Base-by-base conservation (phyloP, 2,797 vertebrate genomes). In the Ceryle rudis region DNA sequence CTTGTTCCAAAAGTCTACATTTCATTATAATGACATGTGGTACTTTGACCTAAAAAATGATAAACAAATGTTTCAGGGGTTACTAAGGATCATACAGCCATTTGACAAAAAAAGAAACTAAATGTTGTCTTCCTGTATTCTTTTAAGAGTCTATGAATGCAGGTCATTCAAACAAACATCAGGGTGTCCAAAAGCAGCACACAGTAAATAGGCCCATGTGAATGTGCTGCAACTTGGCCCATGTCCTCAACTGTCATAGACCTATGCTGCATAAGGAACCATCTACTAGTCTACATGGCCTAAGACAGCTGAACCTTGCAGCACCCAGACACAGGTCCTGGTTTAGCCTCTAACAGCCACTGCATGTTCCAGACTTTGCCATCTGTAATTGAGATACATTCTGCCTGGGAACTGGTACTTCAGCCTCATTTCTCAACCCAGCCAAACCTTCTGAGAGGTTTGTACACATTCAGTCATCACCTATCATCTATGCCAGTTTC, bases 1-100 rank as follows among this genome's bases (percentile, higher is more conserved):
- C 58, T 90, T 44, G 20, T 82, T 94, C 81, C 65, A 87, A 20
- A 93, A 94, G 31, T 74, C 90, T 71, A n/a, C 33, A 74, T 89
- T 90, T 91, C 37, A 73, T 92, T 72, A 55, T 20, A 54, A 47
- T 31, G 80, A 74, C 35, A 35, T 37, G 46, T 75, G 70, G n/a
- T 65, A 90, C 62, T 89, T 95, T 73, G 77, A 84, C 73, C 90
- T 81, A 89, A 94, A 92, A 89, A 86, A 57, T 16, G 0, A 74
- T 82, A 89, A 92, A 85, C 64, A 66, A 77, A 83, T 41, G 10
- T 26, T 91, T 86, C 33, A 81, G 72, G 67, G 44, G 44, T 91
- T 81, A 72, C 54, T 72, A 42, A 79, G 61, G 51, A 28, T 91
- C 37, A 26, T 14, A 62, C 5, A 9, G 25, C 29, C 17, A 23